Percentiles rank a stretch among this genome's conserved stretches.
Evolutionary conservation across 1,140 invertebrate species (phyloP).

Genomic region (Vanessa atalanta): DNA sequence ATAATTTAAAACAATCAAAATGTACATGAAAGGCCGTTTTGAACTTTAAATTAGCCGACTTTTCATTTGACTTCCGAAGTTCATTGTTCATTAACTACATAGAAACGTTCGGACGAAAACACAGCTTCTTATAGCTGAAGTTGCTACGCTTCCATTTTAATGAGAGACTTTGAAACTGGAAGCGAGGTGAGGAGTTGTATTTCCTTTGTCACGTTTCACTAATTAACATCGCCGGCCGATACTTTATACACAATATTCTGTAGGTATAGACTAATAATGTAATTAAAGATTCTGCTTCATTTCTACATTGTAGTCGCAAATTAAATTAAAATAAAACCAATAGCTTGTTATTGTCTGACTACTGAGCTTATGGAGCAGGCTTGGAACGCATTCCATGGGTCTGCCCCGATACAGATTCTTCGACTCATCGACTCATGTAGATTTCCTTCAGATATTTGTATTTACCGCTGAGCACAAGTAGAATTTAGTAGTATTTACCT

Average conservation of each 20-base stretch:
- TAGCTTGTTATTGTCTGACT: background rate
- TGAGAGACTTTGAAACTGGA: constrained; percentile 32
- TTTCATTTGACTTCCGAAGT: constrained; percentile 18
- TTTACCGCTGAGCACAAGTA: too few species aligned
- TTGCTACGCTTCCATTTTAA: constrained; percentile 29
- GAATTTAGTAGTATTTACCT: too few species aligned
- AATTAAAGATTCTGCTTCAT: background rate
- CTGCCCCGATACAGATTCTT: too few species aligned
- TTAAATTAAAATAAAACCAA: background rate
- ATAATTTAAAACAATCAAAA: constrained; percentile 7
- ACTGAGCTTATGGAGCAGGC: too few species aligned
- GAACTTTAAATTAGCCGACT: constrained; percentile 29
- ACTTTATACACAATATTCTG: constrained; percentile 3
- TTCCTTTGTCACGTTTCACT: constrained; percentile 32
- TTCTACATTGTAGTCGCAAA: background rate
- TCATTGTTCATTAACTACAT: constrained; percentile 26
- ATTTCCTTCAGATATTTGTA: too few species aligned
- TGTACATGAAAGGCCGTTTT: background rate
- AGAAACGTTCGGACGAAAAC: constrained; percentile 24
- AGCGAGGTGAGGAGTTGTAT: constrained; percentile 24
- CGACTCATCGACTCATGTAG: too few species aligned
- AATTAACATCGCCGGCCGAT: constrained; percentile 29
- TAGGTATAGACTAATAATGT: background rate
- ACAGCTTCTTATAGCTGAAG: constrained; percentile 27
- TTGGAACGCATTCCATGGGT: too few species aligned